These are phyloP conservation scores for Alcis repandata DNA, from an alignment of 2,888 invertebrate genomes.

Conservation along the genomic window DNA sequence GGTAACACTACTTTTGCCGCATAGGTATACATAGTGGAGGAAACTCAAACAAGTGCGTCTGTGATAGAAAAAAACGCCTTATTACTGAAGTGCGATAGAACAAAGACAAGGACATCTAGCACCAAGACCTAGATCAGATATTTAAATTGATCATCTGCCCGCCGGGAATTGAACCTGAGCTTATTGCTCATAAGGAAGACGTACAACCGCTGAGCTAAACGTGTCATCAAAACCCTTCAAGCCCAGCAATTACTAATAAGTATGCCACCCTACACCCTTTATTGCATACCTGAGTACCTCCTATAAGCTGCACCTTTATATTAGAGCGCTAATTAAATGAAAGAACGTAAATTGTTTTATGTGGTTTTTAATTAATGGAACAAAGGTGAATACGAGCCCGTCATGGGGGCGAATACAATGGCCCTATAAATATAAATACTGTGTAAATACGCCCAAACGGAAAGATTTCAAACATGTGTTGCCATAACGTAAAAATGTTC, in stretches of 20 bases:
- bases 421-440: slow-evolving; percentile 51
- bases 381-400: slow-evolving; percentile 43
- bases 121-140: too few species aligned
- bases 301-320: slow-evolving; percentile 33
- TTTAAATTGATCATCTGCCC: too few species aligned
- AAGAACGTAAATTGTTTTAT: slow-evolving; percentile 44
- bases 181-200: too few species aligned
- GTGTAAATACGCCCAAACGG: slow-evolving; percentile 53
- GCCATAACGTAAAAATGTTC: slow-evolving; percentile 58
- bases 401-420: slow-evolving; percentile 45
- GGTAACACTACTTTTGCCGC: too few species aligned
- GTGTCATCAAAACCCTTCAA: background rate
- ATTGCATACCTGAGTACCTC: slow-evolving; percentile 7
- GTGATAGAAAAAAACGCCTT: too few species aligned
- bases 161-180: too few species aligned
- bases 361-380: slow-evolving; percentile 47
- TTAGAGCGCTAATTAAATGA: slow-evolving; percentile 40
- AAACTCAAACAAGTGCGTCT: too few species aligned
- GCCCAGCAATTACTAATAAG: background rate
- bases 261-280: slow-evolving; percentile 10
- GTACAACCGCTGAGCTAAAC: background rate
- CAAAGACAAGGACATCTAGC: too few species aligned
- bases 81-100: too few species aligned
- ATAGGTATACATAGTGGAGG: too few species aligned
- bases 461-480: slow-evolving; percentile 60